These are phyloP conservation scores for Colossoma macropomum DNA, from an alignment of 2,113 vertebrate species.

Conservation along the genomic window DNA sequence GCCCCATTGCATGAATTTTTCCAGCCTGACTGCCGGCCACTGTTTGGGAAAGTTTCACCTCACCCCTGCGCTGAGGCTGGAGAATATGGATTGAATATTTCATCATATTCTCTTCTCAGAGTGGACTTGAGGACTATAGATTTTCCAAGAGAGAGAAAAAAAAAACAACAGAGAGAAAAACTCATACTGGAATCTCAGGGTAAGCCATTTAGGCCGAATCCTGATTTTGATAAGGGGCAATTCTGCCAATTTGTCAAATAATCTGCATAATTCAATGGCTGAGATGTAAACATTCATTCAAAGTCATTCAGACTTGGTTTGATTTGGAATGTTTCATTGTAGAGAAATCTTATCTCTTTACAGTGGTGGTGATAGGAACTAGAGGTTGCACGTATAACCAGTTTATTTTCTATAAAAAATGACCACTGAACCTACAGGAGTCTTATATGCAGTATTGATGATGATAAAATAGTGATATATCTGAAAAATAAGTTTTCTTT, in stretches of 20 bases:
- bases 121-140: slow-evolving; percentile 5
- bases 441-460: too few relatives aligned
- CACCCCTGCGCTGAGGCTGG: slow-evolving; percentile 10
- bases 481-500: too few relatives aligned
- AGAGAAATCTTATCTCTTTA: too few relatives aligned
- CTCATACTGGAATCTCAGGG: background rate
- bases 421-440: too few relatives aligned
- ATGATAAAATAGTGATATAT: too few relatives aligned
- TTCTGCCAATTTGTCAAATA: too few relatives aligned
- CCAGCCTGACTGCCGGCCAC: slow-evolving; percentile 8
- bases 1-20: slow-evolving; percentile 35
- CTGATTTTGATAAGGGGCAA: background rate
- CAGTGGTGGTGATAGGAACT: too few relatives aligned
- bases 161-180: background rate
- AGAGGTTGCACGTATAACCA: too few relatives aligned
- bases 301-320: too few relatives aligned
- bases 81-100: slow-evolving; percentile 46
- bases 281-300: background rate
- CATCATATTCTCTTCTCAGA: slow-evolving; percentile 2
- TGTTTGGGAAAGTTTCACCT: slow-evolving; percentile 2
- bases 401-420: too few relatives aligned
- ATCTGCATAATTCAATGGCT: background rate
- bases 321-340: too few relatives aligned
- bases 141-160: background rate
- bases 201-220: background rate